Evolutionary conservation across 1,140 invertebrate genomes (phyloP).

Genomic region (Papilio machaon): DNA sequence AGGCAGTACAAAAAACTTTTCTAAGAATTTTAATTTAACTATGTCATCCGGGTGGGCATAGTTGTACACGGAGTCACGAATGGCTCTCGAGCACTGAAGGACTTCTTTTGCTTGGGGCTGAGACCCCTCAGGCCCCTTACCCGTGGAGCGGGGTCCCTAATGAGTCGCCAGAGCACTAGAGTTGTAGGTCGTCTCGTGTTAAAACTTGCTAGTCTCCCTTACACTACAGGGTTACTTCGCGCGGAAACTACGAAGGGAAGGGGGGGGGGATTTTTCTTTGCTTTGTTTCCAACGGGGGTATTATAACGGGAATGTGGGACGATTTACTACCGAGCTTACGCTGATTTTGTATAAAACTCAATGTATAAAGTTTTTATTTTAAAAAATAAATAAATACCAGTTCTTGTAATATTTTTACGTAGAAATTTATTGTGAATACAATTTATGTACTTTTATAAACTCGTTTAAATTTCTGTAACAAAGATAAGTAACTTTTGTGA

Average conservation of each 20-base stretch:
- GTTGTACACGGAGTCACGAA: constrained; percentile 64
- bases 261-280: constrained; percentile 59
- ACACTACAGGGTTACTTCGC: constrained; percentile 68
- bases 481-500: neutral
- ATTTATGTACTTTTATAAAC: neutral
- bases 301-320: constrained; percentile 38
- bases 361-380: constrained; percentile 24
- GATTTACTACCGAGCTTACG: constrained; percentile 28
- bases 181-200: constrained; percentile 76
- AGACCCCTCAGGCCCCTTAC: constrained; percentile 66
- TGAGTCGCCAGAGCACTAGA: constrained; percentile 80
- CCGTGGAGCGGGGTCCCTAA: constrained; percentile 70
- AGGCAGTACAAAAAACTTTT: constrained; percentile 31
- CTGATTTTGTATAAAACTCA: constrained; percentile 27
- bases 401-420: neutral
- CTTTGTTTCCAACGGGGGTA: constrained; percentile 59
- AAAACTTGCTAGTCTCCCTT: constrained; percentile 65
- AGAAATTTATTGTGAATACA: neutral
- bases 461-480: neutral
- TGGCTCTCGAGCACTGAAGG: constrained; percentile 68
- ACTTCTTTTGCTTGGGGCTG: constrained; percentile 68
- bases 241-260: constrained; percentile 58
- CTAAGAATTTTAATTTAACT: constrained; percentile 41
- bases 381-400: neutral
- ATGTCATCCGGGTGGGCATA: constrained; percentile 54